phyloP scores from a whole-genome alignment of 2,797 vertebrate genomes.

The Rhabdomys pumilio region DNA sequence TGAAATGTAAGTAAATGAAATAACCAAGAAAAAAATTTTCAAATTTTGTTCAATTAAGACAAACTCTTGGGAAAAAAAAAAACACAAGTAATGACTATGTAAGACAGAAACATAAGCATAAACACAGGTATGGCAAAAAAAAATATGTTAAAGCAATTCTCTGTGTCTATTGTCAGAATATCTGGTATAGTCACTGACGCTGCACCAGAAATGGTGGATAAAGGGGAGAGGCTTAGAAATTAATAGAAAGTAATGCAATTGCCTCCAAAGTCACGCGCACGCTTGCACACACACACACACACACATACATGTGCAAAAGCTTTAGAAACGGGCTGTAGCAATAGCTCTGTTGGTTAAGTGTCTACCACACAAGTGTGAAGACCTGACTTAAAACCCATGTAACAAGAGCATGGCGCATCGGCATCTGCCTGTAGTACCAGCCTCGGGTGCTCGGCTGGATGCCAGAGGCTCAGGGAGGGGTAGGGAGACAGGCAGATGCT shows the following conservation, averaged over 20 bases:
- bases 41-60: no score
- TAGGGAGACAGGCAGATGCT: background rate
- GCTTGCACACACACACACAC: no score
- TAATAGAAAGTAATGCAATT: background rate
- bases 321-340: background rate
- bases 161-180: background rate
- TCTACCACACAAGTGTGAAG: background rate
- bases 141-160: background rate
- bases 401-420: no score
- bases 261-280: background rate
- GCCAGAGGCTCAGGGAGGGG: no score
- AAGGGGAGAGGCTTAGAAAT: background rate
- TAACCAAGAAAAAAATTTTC: no score
- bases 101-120: background rate
- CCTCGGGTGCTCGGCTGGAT: background rate
- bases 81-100: background rate
- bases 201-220: background rate
- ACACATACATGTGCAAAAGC: background rate
- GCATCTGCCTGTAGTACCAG: no score
- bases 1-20: no score
- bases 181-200: no score
- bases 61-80: no score
- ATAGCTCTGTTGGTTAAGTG: background rate
- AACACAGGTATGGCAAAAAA: background rate
- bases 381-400: background rate